Base-by-base conservation (phyloP, 2,888 invertebrate genomes). In the Dichetophora obliterata region DNA sequence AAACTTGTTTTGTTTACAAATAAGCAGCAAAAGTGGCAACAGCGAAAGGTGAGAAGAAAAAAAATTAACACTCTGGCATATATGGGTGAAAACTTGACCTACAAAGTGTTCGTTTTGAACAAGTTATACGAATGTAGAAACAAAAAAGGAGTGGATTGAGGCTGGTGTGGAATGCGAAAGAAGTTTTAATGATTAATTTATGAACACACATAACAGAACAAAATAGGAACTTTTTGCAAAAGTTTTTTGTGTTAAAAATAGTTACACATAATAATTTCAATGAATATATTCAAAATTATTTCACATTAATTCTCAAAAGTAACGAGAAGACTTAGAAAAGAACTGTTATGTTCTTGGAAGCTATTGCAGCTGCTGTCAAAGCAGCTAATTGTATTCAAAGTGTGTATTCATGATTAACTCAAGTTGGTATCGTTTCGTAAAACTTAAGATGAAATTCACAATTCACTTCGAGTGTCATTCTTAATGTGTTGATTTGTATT, bases 71-170 rank as follows among this genome's bases (percentile, higher is more conserved):
- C 50, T 48, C 68, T 19, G 19, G 8, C 11, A 73, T 34, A 63
- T 27, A 63, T 73, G 52, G 74, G 74, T 74, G 74, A 74, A 74
- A 74, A 74, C 65, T 37, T 74, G 74, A 74, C 74, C 74, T 52
- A 74, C 65, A 54, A 65, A 74, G 71, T 48, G 16, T 48, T 61
- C 22, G 61, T 27, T 73, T 57, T 57, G 37, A 57, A 70, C 19
- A 48, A 19, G 2, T 48, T 3, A 22, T 22, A 57, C 27, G 57
- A 37, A 65, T n/a, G 11, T 43, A 37, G 9, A 65, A 3, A 37
- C 3, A 31, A n/a, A 65, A 37, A 65, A n/a, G 11, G 43, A 31
- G n/a, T 11, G n/a, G 5, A n/a, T 34, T 59, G 14, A 59, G 27
- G 16, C 3, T 24, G 14, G 24, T 59, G 59, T 27, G 59, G 59